Base-by-base conservation (phyloP, 2,113 vertebrate species). In the Corynorhinus townsendii region DNA sequence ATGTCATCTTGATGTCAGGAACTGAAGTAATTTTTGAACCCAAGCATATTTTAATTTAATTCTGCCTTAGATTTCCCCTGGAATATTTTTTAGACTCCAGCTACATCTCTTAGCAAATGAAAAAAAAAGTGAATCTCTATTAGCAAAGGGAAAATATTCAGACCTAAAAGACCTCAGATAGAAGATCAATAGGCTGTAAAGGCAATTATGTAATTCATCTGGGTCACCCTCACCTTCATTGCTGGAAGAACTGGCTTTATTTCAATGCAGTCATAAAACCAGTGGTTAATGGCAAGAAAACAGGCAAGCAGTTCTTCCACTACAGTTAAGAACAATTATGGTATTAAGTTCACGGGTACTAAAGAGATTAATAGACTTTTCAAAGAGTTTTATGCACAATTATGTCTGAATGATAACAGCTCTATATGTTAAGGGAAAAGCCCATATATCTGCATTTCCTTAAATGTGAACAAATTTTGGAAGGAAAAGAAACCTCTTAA, bases 331-430 rank as follows among this genome's bases (percentile, higher is more conserved):
- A 93, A 96, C 95, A 97, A 97, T 97, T 96, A 96, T 87, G 73
- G 77, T 66, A 96, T 97, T 97, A 97, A 81, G 86, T 95, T 97
- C 97, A 96, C 86, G 82, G 96, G 95, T 92, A 97, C 92, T 76
- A 38, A 93, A 86, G 95, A 97, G 95, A 97, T 97, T 97, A 97
- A 97, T 97, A 97, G 93, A 97, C 95, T 96, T 97, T 96, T 96
- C 96, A 93, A 92, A 93, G 95, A 97, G 95, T 96, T 97, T 97
- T 97, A 97, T 97, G 97, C 95, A 95, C 12, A 40, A 96, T 97
- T 97, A 95, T 95, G 97, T 86, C 71, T 96, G 96, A 97, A 90
- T 96, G 96, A 97, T 97, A 95, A 96, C 93, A 56, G 86, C 40
- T 95, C 77, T 96, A 7, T 86, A 30, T 88, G 73, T 90, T 95